Evolutionary conservation across 2,113 vertebrate genomes (phyloP).

Genomic region (Urocolius indicus): DNA sequence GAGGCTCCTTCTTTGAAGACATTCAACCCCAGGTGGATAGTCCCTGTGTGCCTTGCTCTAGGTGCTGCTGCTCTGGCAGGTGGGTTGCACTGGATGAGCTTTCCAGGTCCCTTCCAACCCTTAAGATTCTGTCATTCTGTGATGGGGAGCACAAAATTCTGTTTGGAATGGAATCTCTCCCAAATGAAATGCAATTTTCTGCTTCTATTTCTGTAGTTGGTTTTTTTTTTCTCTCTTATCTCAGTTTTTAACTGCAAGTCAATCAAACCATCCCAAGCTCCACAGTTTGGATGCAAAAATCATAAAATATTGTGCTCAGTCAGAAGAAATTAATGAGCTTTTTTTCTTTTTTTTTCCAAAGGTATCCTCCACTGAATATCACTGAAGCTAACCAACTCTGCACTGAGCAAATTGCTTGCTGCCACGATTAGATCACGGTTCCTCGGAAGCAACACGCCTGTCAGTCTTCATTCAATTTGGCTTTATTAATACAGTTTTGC

Average conservation of each 20-base stretch:
- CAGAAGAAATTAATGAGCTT: background rate
- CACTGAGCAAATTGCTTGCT: background rate
- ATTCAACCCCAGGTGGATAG: too few relatives aligned
- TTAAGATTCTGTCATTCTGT: too few relatives aligned
- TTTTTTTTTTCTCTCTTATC: background rate
- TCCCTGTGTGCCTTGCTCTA: too few relatives aligned
- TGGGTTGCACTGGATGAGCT: too few relatives aligned
- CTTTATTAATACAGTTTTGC: background rate
- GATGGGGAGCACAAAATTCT: background rate
- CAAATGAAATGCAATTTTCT: rapidly evolving
- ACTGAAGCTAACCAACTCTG: background rate
- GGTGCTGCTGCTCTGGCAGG: too few relatives aligned
- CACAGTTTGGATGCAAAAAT: background rate
- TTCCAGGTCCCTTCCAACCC: too few relatives aligned
- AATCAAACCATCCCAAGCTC: background rate
- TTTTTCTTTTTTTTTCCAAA: background rate
- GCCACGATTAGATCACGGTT: background rate
- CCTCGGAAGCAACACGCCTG: background rate
- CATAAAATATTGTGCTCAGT: background rate
- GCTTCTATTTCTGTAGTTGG: background rate
- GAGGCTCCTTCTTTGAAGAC: too few relatives aligned
- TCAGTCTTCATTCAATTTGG: background rate
- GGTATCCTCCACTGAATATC: background rate
- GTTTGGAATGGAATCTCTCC: background rate
- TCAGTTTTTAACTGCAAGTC: background rate